Base-by-base conservation (phyloP, 2,113 vertebrate genomes). In the Xenopus borealis region DNA sequence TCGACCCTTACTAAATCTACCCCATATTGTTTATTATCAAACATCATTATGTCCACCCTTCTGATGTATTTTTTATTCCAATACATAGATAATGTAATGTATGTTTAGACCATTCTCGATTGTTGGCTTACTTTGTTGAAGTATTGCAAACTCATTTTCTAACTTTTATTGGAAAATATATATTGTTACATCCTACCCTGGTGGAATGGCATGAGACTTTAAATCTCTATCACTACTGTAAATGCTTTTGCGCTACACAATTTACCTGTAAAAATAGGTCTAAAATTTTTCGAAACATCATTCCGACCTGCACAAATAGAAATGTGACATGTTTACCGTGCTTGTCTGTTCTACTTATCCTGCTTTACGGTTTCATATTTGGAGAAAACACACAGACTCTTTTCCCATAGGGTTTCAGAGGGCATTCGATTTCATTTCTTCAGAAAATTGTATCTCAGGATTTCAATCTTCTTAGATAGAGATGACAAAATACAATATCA, bases 401-500 rank as follows among this genome's bases (percentile, higher is more conserved):
- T 94, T 94, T 96, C 93, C 95, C 95, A 90, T 89, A 89, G 94
- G 94, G 95, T 95, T 97, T 93, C 94, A 88, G 83, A 95, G 96
- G 96, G 92, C 96, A 97, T 75, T 89, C 91, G 85, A 94, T 95
- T 98, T 95, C 96, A 98, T 99, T 98, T 98, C 94, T 94, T 92
- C 92, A 95, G 97, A 99, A 98, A 98, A 99, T 98, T 98, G 96
- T 98, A 98, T 97, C 93, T 92, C 92, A 88, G 94, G 93, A 95
- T 98, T 98, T 98, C 96, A 98, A 98, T 98, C 96, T 97, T 93
- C 94, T 93, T 92, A 89, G 92, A 92, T 87, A 91, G 92, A 94
- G 94, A 96, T 96, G 96, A 96, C 96, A 96, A 97, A 98, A 97
- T 91, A 94, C 89, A 94, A 91, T 96, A 98, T 98, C 94, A 97